Conservation (phyloP, 2,113 vertebrate genomes). For the Alces alces region DNA sequence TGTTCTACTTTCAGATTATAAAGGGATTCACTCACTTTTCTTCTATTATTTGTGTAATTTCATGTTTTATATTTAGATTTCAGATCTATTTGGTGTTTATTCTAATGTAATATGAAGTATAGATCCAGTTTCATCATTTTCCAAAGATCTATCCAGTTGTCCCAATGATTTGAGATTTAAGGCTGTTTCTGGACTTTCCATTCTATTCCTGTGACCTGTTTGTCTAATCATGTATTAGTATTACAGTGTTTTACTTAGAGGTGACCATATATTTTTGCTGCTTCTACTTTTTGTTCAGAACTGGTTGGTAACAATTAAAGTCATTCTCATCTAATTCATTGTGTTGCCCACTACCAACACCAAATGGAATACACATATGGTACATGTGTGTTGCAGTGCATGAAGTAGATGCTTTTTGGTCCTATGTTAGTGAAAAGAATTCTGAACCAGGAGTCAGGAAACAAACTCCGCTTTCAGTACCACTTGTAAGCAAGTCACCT, state of each 20-base stretch:
- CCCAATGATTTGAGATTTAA: neutral
- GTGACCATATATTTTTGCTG: conserved; percentile 5
- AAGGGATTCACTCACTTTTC: neutral
- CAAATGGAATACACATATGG: neutral
- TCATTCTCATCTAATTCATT: neutral
- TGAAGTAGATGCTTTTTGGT: neutral
- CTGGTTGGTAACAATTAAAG: neutral
- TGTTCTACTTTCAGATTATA: neutral
- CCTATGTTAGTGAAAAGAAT: neutral
- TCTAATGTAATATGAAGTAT: conserved; percentile 1
- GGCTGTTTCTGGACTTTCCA: neutral
- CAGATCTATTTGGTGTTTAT: neutral
- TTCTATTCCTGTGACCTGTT: neutral
- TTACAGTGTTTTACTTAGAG: neutral
- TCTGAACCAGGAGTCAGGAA: neutral
- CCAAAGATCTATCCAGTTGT: neutral
- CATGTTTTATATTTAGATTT: conserved; percentile 38
- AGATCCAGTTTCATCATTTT: conserved; percentile 32
- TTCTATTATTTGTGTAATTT: neutral
- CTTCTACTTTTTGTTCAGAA: conserved; percentile 13
- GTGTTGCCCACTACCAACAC: neutral
- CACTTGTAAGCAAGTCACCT: neutral
- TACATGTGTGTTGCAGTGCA: neutral
- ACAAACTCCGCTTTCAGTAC: neutral
- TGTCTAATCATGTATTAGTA: neutral